phyloP scores from a whole-genome alignment of 2,888 invertebrate genomes.

The Timema podura region DNA sequence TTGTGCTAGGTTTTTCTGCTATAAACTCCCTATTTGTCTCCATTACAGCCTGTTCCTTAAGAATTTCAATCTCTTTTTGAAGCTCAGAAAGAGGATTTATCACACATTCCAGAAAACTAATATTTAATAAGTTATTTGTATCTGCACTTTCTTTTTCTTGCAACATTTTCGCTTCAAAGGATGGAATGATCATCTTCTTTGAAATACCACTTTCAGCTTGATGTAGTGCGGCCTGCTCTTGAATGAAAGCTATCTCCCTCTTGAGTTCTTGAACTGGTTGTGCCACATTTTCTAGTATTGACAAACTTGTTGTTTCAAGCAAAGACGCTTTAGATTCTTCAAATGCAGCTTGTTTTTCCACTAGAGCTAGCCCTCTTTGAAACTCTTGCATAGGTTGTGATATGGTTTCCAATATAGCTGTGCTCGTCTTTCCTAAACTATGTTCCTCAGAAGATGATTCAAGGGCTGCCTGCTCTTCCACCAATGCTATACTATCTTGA shows the following conservation, averaged over 20 bases:
- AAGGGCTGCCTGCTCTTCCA: constrained; percentile 15
- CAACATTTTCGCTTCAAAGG: too few species aligned
- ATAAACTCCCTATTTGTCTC: constrained; percentile 34
- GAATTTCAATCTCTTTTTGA: constrained; percentile 46
- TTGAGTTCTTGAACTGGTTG: constrained; percentile 51
- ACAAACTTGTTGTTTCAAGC: constrained; percentile 64
- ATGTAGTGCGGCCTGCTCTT: constrained; percentile 43
- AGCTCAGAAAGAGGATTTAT: too few species aligned
- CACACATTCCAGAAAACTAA: too few species aligned
- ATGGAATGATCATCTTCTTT: not conserved
- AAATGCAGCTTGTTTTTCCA: constrained; percentile 65
- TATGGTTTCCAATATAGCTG: constrained; percentile 21
- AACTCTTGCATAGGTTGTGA: constrained; percentile 26
- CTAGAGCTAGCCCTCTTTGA: constrained; percentile 33
- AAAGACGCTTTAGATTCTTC: constrained; percentile 60
- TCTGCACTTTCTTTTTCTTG: too few species aligned
- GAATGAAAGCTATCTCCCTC: constrained; percentile 45
- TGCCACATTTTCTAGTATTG: constrained; percentile 57
- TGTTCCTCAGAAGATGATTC: constrained; percentile 22
- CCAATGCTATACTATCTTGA: constrained; percentile 28
- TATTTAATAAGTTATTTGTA: too few species aligned
- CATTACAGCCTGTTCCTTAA: constrained; percentile 44
- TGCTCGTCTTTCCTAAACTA: constrained; percentile 18
- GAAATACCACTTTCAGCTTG: not conserved
- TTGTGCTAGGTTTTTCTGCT: not conserved